phyloP scores from a whole-genome alignment of 1,140 invertebrate species.

The Neocloeon triangulifer region DNA sequence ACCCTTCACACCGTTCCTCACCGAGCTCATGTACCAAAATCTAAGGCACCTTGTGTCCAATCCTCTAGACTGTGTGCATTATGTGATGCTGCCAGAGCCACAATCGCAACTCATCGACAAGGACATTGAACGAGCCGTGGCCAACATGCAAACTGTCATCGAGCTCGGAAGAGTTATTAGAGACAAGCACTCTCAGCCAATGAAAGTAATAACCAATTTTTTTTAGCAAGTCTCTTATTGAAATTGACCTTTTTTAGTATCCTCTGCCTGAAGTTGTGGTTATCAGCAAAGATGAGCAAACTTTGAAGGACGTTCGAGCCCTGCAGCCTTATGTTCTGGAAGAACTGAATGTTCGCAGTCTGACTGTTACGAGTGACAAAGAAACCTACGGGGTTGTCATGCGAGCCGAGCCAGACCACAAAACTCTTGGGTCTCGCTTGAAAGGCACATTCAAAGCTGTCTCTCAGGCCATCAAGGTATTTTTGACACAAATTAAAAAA shows the following conservation, averaged over 20 bases:
- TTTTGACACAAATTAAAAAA: too few relatives aligned
- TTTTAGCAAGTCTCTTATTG: too few relatives aligned
- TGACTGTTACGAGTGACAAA: conserved; percentile 84
- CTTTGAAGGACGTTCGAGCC: conserved; percentile 57
- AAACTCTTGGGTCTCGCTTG: conserved; percentile 59
- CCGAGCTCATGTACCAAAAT: conserved; percentile 89
- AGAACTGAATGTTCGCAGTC: conserved; percentile 78
- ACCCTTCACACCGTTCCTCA: conserved; percentile 92
- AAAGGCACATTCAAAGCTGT: conserved; percentile 81
- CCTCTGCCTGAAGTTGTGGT: conserved; percentile 89
- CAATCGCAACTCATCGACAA: conserved; percentile 51
- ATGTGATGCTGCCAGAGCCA: conserved; percentile 62
- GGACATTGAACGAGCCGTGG: conserved; percentile 73
- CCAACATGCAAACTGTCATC: conserved; percentile 84
- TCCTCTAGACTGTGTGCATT: conserved; percentile 54
- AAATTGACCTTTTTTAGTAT: too few relatives aligned
- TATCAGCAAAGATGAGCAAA: conserved; percentile 63
- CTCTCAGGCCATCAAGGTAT: conserved; percentile 52
- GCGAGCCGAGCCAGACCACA: conserved; percentile 83
- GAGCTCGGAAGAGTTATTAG: conserved; percentile 81
- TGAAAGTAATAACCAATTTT: conserved; percentile 48
- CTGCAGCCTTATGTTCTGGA: conserved; percentile 74
- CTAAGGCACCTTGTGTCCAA: conserved; percentile 27
- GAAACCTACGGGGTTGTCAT: conserved; percentile 81
- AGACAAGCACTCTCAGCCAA: conserved; percentile 79